Evolutionary conservation across 2,113 vertebrate species (phyloP), one percentile per base, ranked within the genome.

Genomic region (Orycteropus afer): DNA sequence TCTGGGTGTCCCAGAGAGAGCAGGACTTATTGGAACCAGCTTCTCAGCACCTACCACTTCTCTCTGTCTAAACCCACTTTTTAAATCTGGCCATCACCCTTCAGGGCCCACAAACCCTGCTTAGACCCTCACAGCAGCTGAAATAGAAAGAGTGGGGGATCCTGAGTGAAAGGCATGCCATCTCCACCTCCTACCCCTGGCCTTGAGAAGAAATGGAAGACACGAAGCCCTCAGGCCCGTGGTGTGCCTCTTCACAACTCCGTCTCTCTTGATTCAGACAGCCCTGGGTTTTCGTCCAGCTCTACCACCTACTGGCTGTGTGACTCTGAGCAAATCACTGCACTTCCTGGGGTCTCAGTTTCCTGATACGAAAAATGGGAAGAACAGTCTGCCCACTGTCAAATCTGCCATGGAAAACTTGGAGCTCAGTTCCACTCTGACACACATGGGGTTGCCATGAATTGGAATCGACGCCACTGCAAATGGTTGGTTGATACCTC

Each of bases 341-440:
- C n/a, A 15, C 82, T 69, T 77, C 89, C 86, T 42, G 29, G 49
- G 69, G 8, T 73, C 90, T 96, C 71, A 13, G 49, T 86, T 89
- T 95, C 51, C 51, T 13, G 29, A 76, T 79, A 69, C 29, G 69
- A 47, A 85, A 76, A 90, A 49, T 59, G 29, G 76, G 23, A 8
- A 57, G 34, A 73, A 22, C 37, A 40, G 7, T 7, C 37, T 71
- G n/a, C 5, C 15, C 37, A 4, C 22, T 40, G 9, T 71, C 37
- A 71, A 23, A 40, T 37, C 69, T 40, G 69, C 22, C 69, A 23
- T 23, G 17, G 69, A 37, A 71, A 71, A 40, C 69, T 20, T 7
- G 17, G 69, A 71, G 18, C 17, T 22, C 11, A 37, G 14, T 40
- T 37, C 67, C 40, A 71, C 34, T n/a, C 34, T 67, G 65, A 67